These are phyloP conservation scores for Heliconius cydno DNA, from an alignment of 2,888 invertebrate genomes.

Conservation along the genomic window DNA sequence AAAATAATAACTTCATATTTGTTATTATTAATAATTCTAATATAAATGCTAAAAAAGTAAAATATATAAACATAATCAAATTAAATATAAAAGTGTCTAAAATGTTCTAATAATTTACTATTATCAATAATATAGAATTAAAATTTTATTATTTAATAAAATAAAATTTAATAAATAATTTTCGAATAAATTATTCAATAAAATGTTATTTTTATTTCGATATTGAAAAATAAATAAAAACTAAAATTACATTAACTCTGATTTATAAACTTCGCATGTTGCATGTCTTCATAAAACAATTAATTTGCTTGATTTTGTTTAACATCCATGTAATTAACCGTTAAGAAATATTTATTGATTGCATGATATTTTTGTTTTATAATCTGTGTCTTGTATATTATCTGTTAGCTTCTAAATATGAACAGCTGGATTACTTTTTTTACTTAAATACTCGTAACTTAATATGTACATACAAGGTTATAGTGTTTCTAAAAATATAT, in stretches of 20 bases:
- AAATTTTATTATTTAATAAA: not conserved
- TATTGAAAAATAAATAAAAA: no score
- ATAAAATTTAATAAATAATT: not conserved
- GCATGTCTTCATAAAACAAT: slow-evolving; percentile 16
- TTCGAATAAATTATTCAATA: no score
- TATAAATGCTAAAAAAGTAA: not conserved
- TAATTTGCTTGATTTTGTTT: not conserved
- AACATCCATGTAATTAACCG: not conserved
- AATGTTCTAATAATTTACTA: not conserved
- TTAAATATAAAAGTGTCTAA: not conserved
- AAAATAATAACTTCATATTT: not conserved
- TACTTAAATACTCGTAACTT: not conserved
- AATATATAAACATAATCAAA: not conserved
- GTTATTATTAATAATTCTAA: not conserved
- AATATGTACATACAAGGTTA: not conserved
- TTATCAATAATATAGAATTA: not conserved
- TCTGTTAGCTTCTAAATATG: slow-evolving; percentile 16
- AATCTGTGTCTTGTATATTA: not conserved
- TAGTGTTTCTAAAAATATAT: not conserved
- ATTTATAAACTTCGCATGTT: slow-evolving; percentile 22
- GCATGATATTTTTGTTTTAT: not conserved
- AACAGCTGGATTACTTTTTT: slow-evolving; percentile 17
- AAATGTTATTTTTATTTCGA: no score
- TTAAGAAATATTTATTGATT: not conserved
- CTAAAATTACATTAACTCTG: not conserved